A percentile compares a stretch with the other conserved stretches of the same genome.
These are phyloP conservation scores for Aix galericulata DNA, from an alignment of 2,113 vertebrate species.

Conservation along the genomic window DNA sequence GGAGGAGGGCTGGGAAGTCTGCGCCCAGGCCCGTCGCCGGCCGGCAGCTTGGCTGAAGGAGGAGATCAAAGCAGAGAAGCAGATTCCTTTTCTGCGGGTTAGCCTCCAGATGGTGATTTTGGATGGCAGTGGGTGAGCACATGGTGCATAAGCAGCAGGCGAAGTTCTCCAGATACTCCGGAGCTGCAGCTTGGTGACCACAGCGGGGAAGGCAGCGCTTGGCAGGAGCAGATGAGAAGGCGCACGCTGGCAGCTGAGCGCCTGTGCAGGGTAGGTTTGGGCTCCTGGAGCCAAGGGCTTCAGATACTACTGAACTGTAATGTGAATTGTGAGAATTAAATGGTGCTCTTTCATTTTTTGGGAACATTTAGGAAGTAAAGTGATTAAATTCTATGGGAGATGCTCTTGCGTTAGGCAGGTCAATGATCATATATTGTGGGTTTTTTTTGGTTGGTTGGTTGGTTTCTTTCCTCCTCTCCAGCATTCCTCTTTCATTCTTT, in stretches of 20 bases:
- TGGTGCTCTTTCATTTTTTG: background rate
- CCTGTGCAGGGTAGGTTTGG: background rate
- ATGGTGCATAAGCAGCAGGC: background rate
- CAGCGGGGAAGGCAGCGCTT: background rate
- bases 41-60: rapidly evolving
- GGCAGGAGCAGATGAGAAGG: background rate
- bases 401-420: background rate
- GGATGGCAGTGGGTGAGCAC: background rate
- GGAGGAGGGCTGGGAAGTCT: background rate
- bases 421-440: background rate
- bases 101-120: background rate
- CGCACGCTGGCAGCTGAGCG: background rate
- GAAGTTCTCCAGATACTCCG: background rate
- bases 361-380: background rate
- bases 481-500: background rate
- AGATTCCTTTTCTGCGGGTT: background rate
- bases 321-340: background rate
- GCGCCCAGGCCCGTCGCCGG: background rate
- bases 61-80: background rate
- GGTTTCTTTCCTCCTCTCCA: background rate
- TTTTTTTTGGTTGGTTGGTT: background rate
- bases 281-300: background rate
- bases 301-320: background rate
- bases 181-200: background rate
- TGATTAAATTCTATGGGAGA: background rate